Base-by-base conservation (phyloP, 2,888 invertebrate genomes). In the Drosophila maculinotata region DNA sequence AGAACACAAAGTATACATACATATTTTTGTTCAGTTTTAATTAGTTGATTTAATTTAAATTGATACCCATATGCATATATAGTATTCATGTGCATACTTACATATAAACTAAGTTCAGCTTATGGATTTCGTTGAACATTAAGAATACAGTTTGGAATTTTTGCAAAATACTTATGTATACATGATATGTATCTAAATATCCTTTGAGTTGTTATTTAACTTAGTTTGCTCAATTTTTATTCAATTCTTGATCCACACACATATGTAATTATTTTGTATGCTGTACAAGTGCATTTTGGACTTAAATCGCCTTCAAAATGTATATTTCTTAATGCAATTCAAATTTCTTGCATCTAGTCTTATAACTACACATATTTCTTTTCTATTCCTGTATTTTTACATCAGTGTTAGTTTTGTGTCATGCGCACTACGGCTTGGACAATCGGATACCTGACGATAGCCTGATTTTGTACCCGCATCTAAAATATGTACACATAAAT, bases 131-230 rank as follows among this genome's bases (percentile, higher is more conserved):
- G 30, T 45, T 31, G 31, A 12, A 7, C 7, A 20, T 1, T 20
- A 6, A 12, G 20, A 30, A 20, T 45, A 45, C 9, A 45, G 30
- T 2, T 20, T 6, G 12, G 9, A 20, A 45, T 12, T 12, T 30
- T 31, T n/a, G 28, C 28, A n/a, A 17, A 30, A 17, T 44, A n/a
- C 28, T n/a, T 30, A 30, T 44, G 45, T 31, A 45, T 12, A 45
- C 45, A 45, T 17, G 12, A 17, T 38, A 38, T 38, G 36, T 38
- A 38, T 17, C 17, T 45, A 15, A 30, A 20, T 10, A 33, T 14
- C 33, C 30, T 3, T 20, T 20, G 2, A 20, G 20, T 20, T 20
- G 4, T 20, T 20, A 20, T 20, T 20, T 20, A 20, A n/a, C n/a
- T n/a, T n/a, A n/a, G n/a, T n/a, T n/a, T n/a, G 4, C 5, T 12